Percentiles rank a stretch among this genome's conserved stretches.
Evolutionary conservation across 1,140 invertebrate genomes (phyloP).

Genomic region (Hycleus phaleratus): DNA sequence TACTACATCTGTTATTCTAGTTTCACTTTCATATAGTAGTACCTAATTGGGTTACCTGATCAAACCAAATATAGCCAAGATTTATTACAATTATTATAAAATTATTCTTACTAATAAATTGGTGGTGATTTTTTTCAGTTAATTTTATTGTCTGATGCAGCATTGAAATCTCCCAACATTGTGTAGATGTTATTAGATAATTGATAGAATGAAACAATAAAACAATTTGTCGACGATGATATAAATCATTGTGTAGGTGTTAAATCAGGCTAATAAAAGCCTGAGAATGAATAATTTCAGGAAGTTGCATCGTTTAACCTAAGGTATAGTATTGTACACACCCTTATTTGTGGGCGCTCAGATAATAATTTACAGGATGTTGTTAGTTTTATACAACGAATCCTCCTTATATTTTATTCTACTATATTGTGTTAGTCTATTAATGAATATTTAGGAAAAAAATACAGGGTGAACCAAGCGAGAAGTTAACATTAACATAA

Average conservation of each 20-base stretch:
- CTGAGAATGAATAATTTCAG: constrained; percentile 10
- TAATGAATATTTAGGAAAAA: constrained; percentile 4
- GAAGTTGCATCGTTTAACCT: constrained; percentile 12
- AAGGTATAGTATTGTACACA: constrained; percentile 1
- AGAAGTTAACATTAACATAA: neutral
- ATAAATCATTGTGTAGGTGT: no score
- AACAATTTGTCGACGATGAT: constrained; percentile 1
- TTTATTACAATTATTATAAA: no score
- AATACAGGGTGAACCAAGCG: constrained; percentile 1
- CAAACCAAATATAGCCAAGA: no score
- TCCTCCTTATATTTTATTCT: neutral
- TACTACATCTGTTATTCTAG: no score
- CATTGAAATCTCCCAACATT: no score
- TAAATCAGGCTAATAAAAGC: constrained; percentile 1
- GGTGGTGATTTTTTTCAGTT: no score
- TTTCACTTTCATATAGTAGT: no score
- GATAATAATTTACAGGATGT: constrained; percentile 9
- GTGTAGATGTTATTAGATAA: no score
- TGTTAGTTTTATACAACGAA: constrained; percentile 1
- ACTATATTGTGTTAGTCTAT: neutral
- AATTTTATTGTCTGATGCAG: no score
- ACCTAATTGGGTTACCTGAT: no score
- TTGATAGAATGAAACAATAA: neutral
- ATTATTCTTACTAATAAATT: no score
- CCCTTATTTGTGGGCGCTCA: constrained; percentile 6